These are phyloP conservation scores for Mirza zaza DNA, from an alignment of 2,113 vertebrate species.

Conservation along the genomic window DNA sequence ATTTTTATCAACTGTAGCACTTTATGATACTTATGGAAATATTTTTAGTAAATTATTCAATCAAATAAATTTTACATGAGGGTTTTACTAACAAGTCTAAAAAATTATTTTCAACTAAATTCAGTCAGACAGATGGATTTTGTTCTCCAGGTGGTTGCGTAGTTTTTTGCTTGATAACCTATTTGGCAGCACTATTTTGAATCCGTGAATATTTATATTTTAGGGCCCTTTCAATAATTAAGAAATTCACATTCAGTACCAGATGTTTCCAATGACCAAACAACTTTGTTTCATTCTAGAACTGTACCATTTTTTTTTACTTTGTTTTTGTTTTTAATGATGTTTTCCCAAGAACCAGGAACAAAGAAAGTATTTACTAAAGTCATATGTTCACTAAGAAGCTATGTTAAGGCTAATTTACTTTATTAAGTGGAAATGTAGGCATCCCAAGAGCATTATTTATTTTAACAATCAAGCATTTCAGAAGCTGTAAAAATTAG, in stretches of 20 bases:
- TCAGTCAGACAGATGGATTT: constrained; percentile 71
- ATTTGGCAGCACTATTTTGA: constrained; percentile 68
- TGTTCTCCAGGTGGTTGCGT: constrained; percentile 59
- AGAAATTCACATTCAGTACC: constrained; percentile 61
- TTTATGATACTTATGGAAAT: constrained; percentile 79
- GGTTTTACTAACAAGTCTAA: constrained; percentile 76
- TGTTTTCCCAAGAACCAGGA: constrained; percentile 37
- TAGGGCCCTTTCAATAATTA: constrained; percentile 68
- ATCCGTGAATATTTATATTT: constrained; percentile 76
- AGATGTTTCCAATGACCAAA: constrained; percentile 69
- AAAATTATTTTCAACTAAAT: constrained; percentile 76
- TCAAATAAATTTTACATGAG: constrained; percentile 77
- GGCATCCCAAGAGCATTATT: constrained; percentile 45
- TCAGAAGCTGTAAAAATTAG: constrained; percentile 55
- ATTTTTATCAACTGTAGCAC: constrained; percentile 70
- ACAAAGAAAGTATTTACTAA: constrained; percentile 55
- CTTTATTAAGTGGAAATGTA: constrained; percentile 59
- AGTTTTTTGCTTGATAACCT: constrained; percentile 75
- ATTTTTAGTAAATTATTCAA: constrained; percentile 76
- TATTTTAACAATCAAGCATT: constrained; percentile 47
- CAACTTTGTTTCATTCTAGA: constrained; percentile 65
- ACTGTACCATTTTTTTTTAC: not conserved
- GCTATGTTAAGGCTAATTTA: constrained; percentile 53
- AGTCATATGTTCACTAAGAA: constrained; percentile 49
- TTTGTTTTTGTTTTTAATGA: constrained; percentile 58